These are phyloP conservation scores for Mesembrinibis cayennensis DNA, from an alignment of 2,113 vertebrate genomes.

Conservation along the genomic window DNA sequence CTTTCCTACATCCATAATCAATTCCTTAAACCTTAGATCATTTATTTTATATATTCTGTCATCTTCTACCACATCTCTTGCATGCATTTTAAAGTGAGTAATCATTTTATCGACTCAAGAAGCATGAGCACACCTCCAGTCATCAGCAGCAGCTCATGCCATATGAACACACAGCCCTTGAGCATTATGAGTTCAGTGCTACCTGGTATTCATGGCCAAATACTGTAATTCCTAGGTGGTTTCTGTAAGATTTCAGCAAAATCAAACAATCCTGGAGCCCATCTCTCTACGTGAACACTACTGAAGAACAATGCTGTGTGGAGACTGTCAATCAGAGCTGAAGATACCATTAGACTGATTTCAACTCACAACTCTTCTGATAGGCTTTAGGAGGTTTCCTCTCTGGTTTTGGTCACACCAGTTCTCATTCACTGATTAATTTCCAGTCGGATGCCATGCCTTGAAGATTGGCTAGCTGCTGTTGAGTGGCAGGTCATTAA, in stretches of 20 bases:
- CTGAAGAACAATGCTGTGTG: not conserved
- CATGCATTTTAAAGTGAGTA: not conserved
- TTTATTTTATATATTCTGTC: not conserved
- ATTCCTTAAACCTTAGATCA: not conserved
- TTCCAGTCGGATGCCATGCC: not conserved
- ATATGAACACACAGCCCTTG: not conserved
- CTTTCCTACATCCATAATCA: not conserved
- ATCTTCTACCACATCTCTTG: not conserved
- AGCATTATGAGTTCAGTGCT: not conserved
- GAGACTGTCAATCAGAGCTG: not conserved
- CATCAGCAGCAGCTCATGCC: not conserved
- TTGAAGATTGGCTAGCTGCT: constrained; percentile 10
- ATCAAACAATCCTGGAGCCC: not conserved
- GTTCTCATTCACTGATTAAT: not conserved
- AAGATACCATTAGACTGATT: not conserved
- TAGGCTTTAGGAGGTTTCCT: not conserved
- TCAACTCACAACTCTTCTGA: not conserved
- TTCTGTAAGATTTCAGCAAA: not conserved
- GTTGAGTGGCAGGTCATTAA: constrained; percentile 44
- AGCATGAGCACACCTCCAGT: not conserved
- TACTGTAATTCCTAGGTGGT: not conserved
- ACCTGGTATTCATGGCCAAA: not conserved
- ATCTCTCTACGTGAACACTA: not conserved
- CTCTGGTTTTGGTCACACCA: not conserved
- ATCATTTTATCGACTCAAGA: not conserved